Conservation (phyloP, 2,113 vertebrate species). For the Australoheros scitulus region DNA sequence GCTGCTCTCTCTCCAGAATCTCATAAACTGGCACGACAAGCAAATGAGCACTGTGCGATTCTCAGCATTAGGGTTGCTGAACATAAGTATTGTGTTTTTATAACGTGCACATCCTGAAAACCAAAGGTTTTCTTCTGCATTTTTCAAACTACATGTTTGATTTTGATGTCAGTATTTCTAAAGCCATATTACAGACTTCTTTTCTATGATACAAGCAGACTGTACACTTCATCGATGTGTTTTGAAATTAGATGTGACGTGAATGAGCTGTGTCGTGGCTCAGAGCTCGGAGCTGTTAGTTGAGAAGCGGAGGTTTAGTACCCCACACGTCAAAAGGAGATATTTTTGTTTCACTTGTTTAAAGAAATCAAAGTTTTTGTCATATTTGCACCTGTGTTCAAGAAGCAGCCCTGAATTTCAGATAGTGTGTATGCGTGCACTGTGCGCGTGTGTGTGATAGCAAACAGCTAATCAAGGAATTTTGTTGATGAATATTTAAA, state of each 20-base stretch:
- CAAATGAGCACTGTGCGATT: neutral
- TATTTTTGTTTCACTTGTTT: slow-evolving; percentile 5
- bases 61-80: neutral
- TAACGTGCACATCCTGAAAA: slow-evolving; percentile 26
- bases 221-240: neutral
- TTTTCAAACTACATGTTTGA: slow-evolving; percentile 18
- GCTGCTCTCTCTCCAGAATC: neutral
- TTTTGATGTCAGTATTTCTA: slow-evolving; percentile 34
- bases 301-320: slow-evolving; percentile 9
- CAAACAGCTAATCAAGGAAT: neutral
- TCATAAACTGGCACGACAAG: neutral
- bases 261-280: slow-evolving; percentile 3
- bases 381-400: neutral
- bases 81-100: slow-evolving; percentile 18
- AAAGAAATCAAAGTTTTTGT: neutral
- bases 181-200: slow-evolving; percentile 57
- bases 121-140: slow-evolving; percentile 35
- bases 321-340: neutral
- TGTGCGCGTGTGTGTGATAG: neutral
- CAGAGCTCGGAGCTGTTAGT: neutral
- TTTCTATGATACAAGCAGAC: slow-evolving; percentile 11
- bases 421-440: neutral
- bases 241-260: slow-evolving; percentile 21
- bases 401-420: neutral
- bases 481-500: neutral